Conservation (phyloP, 1,140 invertebrate species). For the Leucophenga varia region DNA sequence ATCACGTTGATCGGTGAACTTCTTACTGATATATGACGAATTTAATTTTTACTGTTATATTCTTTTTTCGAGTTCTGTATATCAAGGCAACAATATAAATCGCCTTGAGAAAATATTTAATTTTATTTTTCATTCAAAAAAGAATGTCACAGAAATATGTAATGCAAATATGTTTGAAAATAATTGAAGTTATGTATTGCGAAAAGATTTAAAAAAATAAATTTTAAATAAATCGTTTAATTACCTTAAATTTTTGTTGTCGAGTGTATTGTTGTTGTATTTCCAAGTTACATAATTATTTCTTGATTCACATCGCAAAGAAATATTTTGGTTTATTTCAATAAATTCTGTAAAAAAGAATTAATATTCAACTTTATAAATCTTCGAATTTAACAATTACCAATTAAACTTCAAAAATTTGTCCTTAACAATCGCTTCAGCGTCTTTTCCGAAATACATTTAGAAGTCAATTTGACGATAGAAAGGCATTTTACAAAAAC, state of each 20-base stretch:
- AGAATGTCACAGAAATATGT: not conserved
- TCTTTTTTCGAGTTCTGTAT: no score
- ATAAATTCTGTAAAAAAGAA: slow-evolving; percentile 29
- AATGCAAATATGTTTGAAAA: not conserved
- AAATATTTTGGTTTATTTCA: slow-evolving; percentile 56
- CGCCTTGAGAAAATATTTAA: not conserved
- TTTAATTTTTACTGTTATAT: no score
- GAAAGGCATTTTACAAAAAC: no score
- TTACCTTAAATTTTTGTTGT: slow-evolving; percentile 50
- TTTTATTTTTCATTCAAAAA: not conserved
- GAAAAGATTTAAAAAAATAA: slow-evolving; percentile 13
- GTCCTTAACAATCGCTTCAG: no score
- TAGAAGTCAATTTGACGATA: no score
- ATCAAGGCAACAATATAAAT: no score
- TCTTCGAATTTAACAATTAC: no score
- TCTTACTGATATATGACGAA: no score
- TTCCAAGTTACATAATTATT: slow-evolving; percentile 55
- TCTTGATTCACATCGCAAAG: slow-evolving; percentile 56
- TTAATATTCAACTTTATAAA: no score
- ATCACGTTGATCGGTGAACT: no score
- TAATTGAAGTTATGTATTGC: not conserved
- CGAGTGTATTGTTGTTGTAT: slow-evolving; percentile 56
- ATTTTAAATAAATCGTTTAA: slow-evolving; percentile 22
- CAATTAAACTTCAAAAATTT: no score
- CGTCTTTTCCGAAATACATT: no score